Evolutionary conservation across 2,888 invertebrate genomes (phyloP).

Genomic region (Drepana falcataria): DNA sequence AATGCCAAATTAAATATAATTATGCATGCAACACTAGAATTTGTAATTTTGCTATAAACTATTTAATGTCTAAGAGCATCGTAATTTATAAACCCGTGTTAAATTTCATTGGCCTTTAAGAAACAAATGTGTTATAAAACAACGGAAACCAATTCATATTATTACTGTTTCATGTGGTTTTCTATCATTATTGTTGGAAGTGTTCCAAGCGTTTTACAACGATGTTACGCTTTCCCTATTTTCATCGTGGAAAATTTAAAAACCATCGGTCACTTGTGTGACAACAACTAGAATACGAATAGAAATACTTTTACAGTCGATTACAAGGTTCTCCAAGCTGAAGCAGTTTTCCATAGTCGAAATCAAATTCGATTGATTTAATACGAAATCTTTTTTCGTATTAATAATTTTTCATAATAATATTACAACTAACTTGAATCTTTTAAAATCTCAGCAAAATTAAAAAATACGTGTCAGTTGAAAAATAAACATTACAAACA

Average conservation of each 20-base stretch:
- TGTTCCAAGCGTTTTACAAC: conserved; percentile 69
- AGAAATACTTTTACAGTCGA: conserved; percentile 72
- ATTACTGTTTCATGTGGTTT: conserved; percentile 57
- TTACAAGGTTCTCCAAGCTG: conserved; percentile 51
- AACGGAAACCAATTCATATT: conserved; percentile 43
- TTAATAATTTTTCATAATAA: no score
- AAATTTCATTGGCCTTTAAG: not conserved
- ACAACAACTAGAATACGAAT: conserved; percentile 73
- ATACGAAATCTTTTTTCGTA: no score
- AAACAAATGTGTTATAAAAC: conserved; percentile 21
- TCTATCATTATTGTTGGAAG: conserved; percentile 70
- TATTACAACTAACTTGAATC: no score
- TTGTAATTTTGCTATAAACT: no score
- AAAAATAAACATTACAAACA: no score
- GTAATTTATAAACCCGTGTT: not conserved
- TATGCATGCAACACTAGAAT: no score
- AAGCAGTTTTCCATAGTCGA: conserved; percentile 7
- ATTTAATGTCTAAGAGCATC: no score
- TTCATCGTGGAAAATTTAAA: conserved; percentile 76
- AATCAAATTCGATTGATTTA: not conserved
- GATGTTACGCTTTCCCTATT: conserved; percentile 75
- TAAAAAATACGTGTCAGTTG: no score
- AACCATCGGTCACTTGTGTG: conserved; percentile 75
- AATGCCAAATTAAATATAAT: no score
- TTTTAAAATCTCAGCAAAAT: no score